Percentiles rank a stretch among this genome's conserved stretches.
These are phyloP conservation scores for Hirtodrosophila trivittata DNA, from an alignment of 2,888 invertebrate species.

Conservation along the genomic window DNA sequence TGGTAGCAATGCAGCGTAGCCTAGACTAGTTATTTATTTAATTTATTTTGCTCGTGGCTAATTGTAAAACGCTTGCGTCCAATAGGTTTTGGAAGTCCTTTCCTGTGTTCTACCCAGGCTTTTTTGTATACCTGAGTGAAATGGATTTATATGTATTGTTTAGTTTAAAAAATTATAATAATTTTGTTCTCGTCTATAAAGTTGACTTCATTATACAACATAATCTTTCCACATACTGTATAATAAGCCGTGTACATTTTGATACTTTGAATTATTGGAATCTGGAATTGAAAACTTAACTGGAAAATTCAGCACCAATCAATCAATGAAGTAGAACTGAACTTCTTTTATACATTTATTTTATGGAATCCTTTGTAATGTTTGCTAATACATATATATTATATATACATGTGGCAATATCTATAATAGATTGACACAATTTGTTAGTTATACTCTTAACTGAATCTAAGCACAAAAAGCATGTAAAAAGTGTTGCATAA, in stretches of 20 bases:
- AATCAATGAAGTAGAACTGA: no score
- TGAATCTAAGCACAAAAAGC: no score
- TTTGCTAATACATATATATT: no score
- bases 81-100: conserved; percentile 2
- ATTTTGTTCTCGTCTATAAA: conserved; percentile 6
- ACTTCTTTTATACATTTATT: no score
- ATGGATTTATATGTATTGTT: conserved; percentile 30
- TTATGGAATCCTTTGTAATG: no score
- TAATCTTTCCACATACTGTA: background rate
- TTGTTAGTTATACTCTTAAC: no score
- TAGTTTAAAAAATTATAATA: conserved; percentile 6
- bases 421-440: no score
- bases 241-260: background rate
- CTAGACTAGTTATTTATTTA: conserved; percentile 8
- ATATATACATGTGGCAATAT: no score
- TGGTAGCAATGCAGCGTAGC: conserved; percentile 54
- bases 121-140: conserved; percentile 26
- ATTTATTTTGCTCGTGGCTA: conserved; percentile 17
- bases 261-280: no score
- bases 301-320: no score
- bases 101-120: background rate
- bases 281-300: no score
- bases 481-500: conserved; percentile 1
- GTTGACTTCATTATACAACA: background rate
- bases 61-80: conserved; percentile 37